A percentile compares a stretch with the other conserved stretches of the same genome.
Evolutionary conservation across 2,113 vertebrate species (phyloP).

Genomic region (Dasyornis broadbenti): DNA sequence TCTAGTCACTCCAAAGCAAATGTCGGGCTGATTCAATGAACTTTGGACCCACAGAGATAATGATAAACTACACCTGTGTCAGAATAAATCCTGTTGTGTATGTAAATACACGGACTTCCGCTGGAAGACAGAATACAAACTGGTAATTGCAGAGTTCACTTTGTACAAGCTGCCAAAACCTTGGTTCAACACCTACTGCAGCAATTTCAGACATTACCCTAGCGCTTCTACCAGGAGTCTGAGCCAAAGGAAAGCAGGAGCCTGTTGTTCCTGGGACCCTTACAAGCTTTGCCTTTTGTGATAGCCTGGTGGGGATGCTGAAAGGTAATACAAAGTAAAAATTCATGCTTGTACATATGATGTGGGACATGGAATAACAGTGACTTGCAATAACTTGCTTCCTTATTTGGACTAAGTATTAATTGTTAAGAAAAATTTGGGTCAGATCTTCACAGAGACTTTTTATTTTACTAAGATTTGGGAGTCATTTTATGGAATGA

Average conservation of each 20-base stretch:
- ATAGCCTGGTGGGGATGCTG: not conserved
- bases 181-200: not conserved
- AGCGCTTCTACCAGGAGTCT: not conserved
- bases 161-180: not conserved
- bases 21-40: not conserved
- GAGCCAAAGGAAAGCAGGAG: not conserved
- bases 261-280: not conserved
- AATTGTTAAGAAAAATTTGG: not conserved
- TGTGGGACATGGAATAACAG: not conserved
- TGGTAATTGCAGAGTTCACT: not conserved
- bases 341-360: not conserved
- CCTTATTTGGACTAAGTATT: not conserved
- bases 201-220: not conserved
- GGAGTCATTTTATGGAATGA: not conserved
- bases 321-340: not conserved
- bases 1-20: not conserved
- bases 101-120: not conserved
- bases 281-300: not conserved
- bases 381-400: not conserved
- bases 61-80: not conserved
- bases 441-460: not conserved
- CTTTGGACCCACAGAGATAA: not conserved
- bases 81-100: not conserved
- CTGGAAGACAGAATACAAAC: not conserved
- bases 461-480: not conserved